Percentiles rank a stretch among this genome's conserved stretches.
phyloP scores from a whole-genome alignment of 2,797 vertebrate species.

The Myripristis murdjan region DNA sequence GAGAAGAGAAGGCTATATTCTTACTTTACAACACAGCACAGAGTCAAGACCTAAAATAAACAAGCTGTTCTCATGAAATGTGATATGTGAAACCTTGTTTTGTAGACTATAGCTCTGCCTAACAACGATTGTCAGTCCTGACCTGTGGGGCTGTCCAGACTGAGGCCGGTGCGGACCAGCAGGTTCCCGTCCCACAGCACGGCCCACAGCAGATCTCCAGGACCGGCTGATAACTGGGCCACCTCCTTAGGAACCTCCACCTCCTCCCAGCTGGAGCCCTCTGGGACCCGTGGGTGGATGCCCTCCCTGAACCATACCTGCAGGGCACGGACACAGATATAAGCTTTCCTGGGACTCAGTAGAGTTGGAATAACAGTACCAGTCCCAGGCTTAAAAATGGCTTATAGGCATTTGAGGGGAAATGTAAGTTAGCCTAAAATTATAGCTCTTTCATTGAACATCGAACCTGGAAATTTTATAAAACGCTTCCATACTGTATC shows the following conservation, averaged over 20 bases:
- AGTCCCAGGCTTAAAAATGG: too few species aligned
- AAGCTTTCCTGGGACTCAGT: too few species aligned
- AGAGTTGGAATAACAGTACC: too few species aligned
- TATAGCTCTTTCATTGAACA: too few species aligned
- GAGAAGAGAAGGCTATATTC: neutral
- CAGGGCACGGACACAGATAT: neutral
- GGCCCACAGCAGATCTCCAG: slow-evolving; percentile 95
- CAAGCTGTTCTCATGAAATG: neutral
- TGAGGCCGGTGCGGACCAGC: slow-evolving; percentile 93
- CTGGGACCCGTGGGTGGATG: slow-evolving; percentile 93
- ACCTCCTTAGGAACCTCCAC: slow-evolving; percentile 91
- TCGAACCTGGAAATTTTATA: too few species aligned
- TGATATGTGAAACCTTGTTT: neutral
- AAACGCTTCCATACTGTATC: too few species aligned
- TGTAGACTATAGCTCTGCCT: neutral
- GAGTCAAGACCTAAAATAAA: neutral
- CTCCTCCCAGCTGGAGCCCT: slow-evolving; percentile 92
- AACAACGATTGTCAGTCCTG: slow-evolving; percentile 2
- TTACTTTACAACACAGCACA: neutral
- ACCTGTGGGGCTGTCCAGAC: slow-evolving; percentile 89
- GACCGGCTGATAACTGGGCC: slow-evolving; percentile 94
- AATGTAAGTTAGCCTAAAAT: too few species aligned
- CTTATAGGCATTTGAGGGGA: too few species aligned
- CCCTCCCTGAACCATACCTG: slow-evolving; percentile 97
- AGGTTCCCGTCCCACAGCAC: slow-evolving; percentile 97